A percentile compares a stretch with the other conserved stretches of the same genome.
Evolutionary conservation across 1,140 invertebrate species (phyloP).

Genomic region (Drosophila prosaltans): DNA sequence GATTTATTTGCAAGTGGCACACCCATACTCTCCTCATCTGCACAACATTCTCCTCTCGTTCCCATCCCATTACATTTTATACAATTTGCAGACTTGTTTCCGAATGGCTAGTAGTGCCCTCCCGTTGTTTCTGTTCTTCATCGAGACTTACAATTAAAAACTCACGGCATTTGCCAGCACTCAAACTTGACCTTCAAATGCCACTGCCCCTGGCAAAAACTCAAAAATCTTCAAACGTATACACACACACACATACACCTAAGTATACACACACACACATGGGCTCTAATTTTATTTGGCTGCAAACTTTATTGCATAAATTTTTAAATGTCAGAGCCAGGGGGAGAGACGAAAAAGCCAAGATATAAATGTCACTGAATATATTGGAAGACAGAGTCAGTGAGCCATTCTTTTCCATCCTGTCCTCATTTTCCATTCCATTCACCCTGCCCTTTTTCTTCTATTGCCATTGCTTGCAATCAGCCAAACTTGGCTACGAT

Average conservation of each 20-base stretch:
- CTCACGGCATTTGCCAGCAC: not conserved
- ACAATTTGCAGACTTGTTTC: not conserved
- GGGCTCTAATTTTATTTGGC: conserved; percentile 2
- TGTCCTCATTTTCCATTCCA: not conserved
- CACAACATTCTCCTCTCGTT: conserved; percentile 9
- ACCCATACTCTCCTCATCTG: conserved; percentile 35
- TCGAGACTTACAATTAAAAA: conserved; percentile 4
- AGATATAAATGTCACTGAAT: conserved; percentile 78
- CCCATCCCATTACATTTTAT: not conserved
- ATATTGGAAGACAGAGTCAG: conserved; percentile 67
- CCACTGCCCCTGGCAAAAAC: conserved; percentile 15
- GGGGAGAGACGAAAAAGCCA: not conserved
- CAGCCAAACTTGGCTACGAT: conserved; percentile 60
- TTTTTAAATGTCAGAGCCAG: conserved; percentile 65
- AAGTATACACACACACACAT: conserved; percentile 26
- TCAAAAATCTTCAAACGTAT: conserved; percentile 25
- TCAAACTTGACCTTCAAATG: conserved; percentile 32
- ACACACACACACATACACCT: conserved; percentile 3
- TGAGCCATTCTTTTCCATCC: conserved; percentile 44
- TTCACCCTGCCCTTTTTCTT: conserved; percentile 1
- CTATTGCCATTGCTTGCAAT: conserved; percentile 58
- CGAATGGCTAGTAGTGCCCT: not conserved
- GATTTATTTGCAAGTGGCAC: conserved; percentile 71
- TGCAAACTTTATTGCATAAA: conserved; percentile 75
- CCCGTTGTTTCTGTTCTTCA: not conserved